Conservation (phyloP, 2,888 invertebrate genomes). For the Drosophila birchii region DNA sequence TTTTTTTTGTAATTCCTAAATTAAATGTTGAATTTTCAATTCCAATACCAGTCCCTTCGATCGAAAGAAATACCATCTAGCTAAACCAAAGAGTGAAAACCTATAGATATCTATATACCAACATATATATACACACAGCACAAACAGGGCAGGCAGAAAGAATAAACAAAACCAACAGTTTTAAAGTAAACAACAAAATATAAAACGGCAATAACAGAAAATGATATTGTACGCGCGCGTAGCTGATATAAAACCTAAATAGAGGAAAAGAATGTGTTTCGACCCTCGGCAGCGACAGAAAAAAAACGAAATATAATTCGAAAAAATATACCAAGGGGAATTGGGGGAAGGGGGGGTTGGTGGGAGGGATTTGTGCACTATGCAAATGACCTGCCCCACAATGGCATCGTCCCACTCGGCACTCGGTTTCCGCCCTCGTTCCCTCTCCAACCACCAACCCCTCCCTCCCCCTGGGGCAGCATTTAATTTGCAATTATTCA, state of each 20-base stretch:
- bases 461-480: conserved; percentile 33
- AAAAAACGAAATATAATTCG: not conserved
- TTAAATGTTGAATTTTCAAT: not conserved
- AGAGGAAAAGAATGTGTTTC: conserved; percentile 11
- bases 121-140: not conserved
- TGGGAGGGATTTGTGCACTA: conserved; percentile 1
- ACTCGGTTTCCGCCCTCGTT: not conserved
- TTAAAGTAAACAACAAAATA: conserved; percentile 62
- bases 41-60: not conserved
- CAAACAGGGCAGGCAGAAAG: conserved; percentile 29
- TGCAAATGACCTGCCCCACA: conserved; percentile 40
- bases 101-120: conserved; percentile 1
- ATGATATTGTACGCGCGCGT: conserved; percentile 63
- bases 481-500: conserved; percentile 75
- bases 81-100: conserved; percentile 7
- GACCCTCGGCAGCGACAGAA: conserved; percentile 16
- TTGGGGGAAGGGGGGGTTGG: not conserved
- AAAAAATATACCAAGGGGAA: conserved; percentile 2
- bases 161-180: conserved; percentile 70
- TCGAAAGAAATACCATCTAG: conserved; percentile 3
- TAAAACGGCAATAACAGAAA: conserved; percentile 34
- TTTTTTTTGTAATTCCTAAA: not conserved
- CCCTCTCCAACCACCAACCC: conserved; percentile 2
- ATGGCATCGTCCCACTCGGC: conserved; percentile 17
- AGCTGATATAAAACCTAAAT: conserved; percentile 49